Evolutionary conservation across 30 jellyfish, hydroid and myxozoan genomes (phyloP).

Genomic region (Turritopsis rubra): DNA sequence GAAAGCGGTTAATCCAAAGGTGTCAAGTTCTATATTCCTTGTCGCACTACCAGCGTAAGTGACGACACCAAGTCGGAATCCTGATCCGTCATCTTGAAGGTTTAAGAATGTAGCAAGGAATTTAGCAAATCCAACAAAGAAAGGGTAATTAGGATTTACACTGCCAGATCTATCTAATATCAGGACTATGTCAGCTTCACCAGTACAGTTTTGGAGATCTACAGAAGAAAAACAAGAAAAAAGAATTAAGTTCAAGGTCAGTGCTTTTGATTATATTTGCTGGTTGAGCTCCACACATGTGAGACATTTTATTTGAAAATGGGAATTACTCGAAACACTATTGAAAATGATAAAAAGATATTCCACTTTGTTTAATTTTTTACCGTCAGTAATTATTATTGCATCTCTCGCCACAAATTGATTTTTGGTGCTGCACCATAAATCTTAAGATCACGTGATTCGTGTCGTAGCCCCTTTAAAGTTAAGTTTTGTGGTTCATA

Average conservation of each 20-base stretch:
- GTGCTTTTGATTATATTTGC: not conserved
- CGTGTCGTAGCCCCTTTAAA: too few relatives aligned
- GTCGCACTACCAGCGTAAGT: not conserved
- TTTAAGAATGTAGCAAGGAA: not conserved
- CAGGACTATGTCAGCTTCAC: not conserved
- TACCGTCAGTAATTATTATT: too few relatives aligned
- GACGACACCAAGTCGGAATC: not conserved
- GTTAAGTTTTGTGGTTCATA: too few relatives aligned
- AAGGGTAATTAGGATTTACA: not conserved
- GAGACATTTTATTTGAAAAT: too few relatives aligned
- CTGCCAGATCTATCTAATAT: not conserved
- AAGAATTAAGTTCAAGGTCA: not conserved
- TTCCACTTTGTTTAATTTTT: too few relatives aligned
- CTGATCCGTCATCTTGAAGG: not conserved
- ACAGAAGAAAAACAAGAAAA: not conserved
- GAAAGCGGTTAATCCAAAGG: not conserved
- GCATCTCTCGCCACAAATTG: too few relatives aligned
- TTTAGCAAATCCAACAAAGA: not conserved
- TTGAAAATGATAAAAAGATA: too few relatives aligned
- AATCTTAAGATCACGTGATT: too few relatives aligned
- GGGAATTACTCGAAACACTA: too few relatives aligned
- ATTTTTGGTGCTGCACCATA: too few relatives aligned
- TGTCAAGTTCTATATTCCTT: not conserved
- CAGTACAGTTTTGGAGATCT: not conserved
- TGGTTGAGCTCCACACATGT: too few relatives aligned